Conservation (phyloP, 1,140 invertebrate species). For the Eumaeus atala region DNA sequence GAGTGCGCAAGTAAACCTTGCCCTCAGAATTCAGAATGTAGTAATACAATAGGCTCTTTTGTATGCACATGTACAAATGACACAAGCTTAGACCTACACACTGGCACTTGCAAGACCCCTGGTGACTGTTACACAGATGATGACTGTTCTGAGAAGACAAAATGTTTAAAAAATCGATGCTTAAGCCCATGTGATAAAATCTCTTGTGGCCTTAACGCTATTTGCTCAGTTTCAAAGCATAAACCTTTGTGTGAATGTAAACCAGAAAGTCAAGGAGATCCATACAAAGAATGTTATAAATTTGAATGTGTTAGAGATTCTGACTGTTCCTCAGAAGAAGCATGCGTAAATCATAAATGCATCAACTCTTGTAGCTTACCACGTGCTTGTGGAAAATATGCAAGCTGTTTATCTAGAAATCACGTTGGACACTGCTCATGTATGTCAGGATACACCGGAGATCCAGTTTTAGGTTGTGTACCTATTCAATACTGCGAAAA, state of each 20-base stretch:
- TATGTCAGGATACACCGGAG: slow-evolving; percentile 86
- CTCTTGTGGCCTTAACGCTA: slow-evolving; percentile 84
- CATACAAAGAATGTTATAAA: slow-evolving; percentile 79
- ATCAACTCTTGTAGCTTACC: slow-evolving; percentile 85
- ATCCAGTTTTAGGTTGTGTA: slow-evolving; percentile 88
- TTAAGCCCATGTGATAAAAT: slow-evolving; percentile 84
- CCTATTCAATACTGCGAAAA: slow-evolving; percentile 84
- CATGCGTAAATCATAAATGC: slow-evolving; percentile 87
- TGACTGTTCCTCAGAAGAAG: slow-evolving; percentile 81
- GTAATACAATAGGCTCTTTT: slow-evolving; percentile 85
- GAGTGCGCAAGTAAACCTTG: slow-evolving; percentile 87
- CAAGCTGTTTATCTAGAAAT: slow-evolving; percentile 81
- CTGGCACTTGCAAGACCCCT: slow-evolving; percentile 80
- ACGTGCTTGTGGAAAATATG: slow-evolving; percentile 87
- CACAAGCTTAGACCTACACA: slow-evolving; percentile 83
- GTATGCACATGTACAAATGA: slow-evolving; percentile 84
- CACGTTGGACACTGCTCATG: slow-evolving; percentile 88
- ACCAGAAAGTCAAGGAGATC: slow-evolving; percentile 83
- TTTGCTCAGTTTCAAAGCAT: slow-evolving; percentile 81
- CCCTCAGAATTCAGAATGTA: slow-evolving; percentile 83
- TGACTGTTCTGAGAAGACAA: slow-evolving; percentile 85
- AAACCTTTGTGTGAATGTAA: slow-evolving; percentile 84
- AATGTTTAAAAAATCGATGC: slow-evolving; percentile 85
- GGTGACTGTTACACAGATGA: slow-evolving; percentile 87
- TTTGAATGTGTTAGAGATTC: slow-evolving; percentile 86